Percentiles rank a stretch among this genome's conserved stretches.
These are phyloP conservation scores for Sinocyclocheilus rhinocerous DNA, from an alignment of 2,113 vertebrate genomes.

Conservation along the genomic window DNA sequence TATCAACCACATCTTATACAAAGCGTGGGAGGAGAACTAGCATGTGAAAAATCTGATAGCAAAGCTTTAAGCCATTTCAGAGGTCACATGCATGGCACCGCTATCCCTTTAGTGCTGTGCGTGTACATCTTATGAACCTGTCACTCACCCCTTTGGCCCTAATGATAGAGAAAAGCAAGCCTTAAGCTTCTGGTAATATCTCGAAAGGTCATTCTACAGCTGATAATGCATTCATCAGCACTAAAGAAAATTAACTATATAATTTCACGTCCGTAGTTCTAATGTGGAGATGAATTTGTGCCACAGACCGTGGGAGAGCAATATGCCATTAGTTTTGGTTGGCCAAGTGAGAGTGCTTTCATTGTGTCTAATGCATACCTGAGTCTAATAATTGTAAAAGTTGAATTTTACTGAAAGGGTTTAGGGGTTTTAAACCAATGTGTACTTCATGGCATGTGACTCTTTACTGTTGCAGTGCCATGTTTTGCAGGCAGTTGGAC, in stretches of 20 bases:
- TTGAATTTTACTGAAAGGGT: slow-evolving; percentile 24
- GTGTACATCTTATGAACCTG: slow-evolving; percentile 26
- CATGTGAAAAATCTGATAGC: slow-evolving; percentile 28
- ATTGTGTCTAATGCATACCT: slow-evolving; percentile 30
- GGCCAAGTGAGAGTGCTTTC: slow-evolving; percentile 20
- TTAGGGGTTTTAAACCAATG: slow-evolving; percentile 3
- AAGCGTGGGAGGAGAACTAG: slow-evolving; percentile 34
- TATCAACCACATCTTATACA: slow-evolving; percentile 39
- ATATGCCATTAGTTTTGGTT: slow-evolving; percentile 45
- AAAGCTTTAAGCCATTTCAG: slow-evolving; percentile 20
- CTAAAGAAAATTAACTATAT: slow-evolving; percentile 43
- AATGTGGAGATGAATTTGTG: slow-evolving; percentile 30
- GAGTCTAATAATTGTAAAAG: slow-evolving; percentile 34
- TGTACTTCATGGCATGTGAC: slow-evolving; percentile 5
- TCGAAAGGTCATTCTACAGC: slow-evolving; percentile 40
- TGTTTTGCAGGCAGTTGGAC: not conserved
- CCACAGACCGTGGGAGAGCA: slow-evolving; percentile 29
- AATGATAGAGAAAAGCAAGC: slow-evolving; percentile 21
- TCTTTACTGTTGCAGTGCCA: not conserved
- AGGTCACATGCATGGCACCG: not conserved
- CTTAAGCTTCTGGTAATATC: slow-evolving; percentile 18
- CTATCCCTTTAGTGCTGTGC: slow-evolving; percentile 17
- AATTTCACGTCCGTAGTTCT: slow-evolving; percentile 32
- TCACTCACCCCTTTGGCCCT: slow-evolving; percentile 19
- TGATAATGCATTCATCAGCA: slow-evolving; percentile 50